phyloP scores from a whole-genome alignment of 2,888 invertebrate species.

The Mimas tiliae region DNA sequence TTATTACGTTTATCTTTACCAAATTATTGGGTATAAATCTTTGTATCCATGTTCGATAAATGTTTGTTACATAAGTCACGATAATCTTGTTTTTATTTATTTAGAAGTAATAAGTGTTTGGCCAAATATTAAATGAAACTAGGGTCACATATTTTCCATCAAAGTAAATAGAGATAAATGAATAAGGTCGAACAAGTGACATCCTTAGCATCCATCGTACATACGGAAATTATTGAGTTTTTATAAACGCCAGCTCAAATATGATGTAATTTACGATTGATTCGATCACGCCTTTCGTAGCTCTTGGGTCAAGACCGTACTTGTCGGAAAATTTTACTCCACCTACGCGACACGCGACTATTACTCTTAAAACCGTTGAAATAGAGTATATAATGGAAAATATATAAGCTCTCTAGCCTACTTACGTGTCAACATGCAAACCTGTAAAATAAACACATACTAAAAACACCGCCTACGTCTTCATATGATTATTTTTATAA shows the following conservation, averaged over 20 bases:
- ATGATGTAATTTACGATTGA: slow-evolving; percentile 21
- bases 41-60: slow-evolving; percentile 2
- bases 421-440: slow-evolving; percentile 40
- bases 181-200: not conserved
- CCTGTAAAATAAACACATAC: slow-evolving; percentile 51
- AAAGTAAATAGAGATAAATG: not conserved
- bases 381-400: slow-evolving; percentile 29
- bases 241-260: not conserved
- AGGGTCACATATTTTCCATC: slow-evolving; percentile 5
- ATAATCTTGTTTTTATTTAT: not conserved
- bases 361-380: slow-evolving; percentile 38
- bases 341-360: slow-evolving; percentile 35
- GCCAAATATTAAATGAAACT: not conserved
- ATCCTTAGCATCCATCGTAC: not conserved
- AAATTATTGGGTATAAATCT: not conserved
- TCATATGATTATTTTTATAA: slow-evolving; percentile 40
- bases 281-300: slow-evolving; percentile 37
- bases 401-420: slow-evolving; percentile 1
- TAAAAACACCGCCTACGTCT: slow-evolving; percentile 44
- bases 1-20: not conserved
- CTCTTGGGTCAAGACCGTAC: slow-evolving; percentile 52
- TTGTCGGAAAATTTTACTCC: slow-evolving; percentile 44
- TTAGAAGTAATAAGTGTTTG: not conserved
- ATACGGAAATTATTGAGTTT: slow-evolving; percentile 24
- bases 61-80: slow-evolving; percentile 15